Conservation (phyloP, 1,140 invertebrate genomes). For the Hestina assimilis region DNA sequence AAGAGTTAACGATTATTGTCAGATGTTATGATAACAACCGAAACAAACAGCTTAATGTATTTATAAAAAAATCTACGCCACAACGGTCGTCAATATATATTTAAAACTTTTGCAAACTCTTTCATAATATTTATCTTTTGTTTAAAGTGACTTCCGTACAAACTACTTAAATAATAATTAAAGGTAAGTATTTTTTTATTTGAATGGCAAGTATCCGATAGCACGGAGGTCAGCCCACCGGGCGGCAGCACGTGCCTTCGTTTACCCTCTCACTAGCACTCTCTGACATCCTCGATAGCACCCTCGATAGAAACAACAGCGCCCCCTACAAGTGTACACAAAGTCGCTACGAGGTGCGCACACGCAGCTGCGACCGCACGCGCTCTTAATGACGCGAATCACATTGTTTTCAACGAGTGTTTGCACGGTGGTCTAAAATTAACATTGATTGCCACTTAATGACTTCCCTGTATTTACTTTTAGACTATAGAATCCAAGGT, state of each 20-base stretch:
- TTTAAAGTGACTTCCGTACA: neutral
- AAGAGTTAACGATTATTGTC: too few species aligned
- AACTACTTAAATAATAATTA: neutral
- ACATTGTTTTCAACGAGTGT: conserved; percentile 47
- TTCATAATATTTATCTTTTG: neutral
- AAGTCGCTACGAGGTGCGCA: conserved; percentile 36
- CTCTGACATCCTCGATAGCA: conserved; percentile 25
- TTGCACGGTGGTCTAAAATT: conserved; percentile 59
- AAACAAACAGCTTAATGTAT: too few species aligned
- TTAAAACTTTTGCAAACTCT: too few species aligned
- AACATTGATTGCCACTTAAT: conserved; percentile 60
- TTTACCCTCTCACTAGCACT: conserved; percentile 52
- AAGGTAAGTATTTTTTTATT: neutral
- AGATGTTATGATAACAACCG: too few species aligned
- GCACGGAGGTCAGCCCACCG: conserved; percentile 60
- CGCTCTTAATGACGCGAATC: conserved; percentile 53
- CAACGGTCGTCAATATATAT: too few species aligned
- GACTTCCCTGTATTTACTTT: conserved; percentile 44
- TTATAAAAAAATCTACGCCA: too few species aligned
- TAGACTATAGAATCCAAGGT: conserved; percentile 8
- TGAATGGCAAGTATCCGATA: conserved; percentile 9
- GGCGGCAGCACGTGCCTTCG: conserved; percentile 57
- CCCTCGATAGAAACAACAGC: conserved; percentile 46
- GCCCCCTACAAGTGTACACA: conserved; percentile 24
- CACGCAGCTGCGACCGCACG: conserved; percentile 57